Percentiles rank a stretch among this genome's conserved stretches.
Evolutionary conservation across 2,797 vertebrate species (phyloP).

Genomic region (Perdix hodgsoniae): DNA sequence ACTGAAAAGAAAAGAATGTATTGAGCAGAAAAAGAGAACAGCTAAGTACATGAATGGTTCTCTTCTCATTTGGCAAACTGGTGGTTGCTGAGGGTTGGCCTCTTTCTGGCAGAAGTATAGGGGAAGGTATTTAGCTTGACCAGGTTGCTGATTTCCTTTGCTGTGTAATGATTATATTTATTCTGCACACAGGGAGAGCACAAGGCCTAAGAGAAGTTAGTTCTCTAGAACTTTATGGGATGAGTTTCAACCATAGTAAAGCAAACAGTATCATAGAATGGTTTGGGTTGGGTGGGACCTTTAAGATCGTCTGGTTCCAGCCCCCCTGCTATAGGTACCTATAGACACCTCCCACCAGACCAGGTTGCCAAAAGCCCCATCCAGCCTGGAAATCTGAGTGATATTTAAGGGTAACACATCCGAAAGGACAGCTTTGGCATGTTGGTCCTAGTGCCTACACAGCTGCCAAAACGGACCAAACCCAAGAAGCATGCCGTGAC

Average conservation of each 20-base stretch:
- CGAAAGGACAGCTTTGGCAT: not conserved
- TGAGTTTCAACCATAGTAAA: not conserved
- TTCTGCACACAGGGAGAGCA: not conserved
- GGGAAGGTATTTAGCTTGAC: not conserved
- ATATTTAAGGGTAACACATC: not conserved
- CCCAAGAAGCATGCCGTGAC: accelerated
- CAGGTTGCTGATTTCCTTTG: not conserved
- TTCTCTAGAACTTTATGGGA: not conserved
- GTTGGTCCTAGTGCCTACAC: not conserved
- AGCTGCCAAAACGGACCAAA: not conserved
- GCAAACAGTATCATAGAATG: not conserved
- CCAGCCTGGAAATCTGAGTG: not conserved
- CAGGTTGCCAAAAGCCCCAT: no score
- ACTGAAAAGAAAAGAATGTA: not conserved
- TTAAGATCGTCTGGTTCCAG: no score
- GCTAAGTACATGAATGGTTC: not conserved
- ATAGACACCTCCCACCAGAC: no score
- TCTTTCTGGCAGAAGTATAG: not conserved
- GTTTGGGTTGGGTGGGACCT: no score
- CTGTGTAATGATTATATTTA: not conserved
- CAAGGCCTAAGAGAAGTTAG: not conserved
- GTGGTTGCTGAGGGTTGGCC: not conserved
- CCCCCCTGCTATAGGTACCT: no score
- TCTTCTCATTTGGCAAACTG: not conserved
- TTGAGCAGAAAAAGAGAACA: not conserved